Evolutionary conservation across 2,113 vertebrate species (phyloP).

Genomic region (Mustelus asterias): DNA sequence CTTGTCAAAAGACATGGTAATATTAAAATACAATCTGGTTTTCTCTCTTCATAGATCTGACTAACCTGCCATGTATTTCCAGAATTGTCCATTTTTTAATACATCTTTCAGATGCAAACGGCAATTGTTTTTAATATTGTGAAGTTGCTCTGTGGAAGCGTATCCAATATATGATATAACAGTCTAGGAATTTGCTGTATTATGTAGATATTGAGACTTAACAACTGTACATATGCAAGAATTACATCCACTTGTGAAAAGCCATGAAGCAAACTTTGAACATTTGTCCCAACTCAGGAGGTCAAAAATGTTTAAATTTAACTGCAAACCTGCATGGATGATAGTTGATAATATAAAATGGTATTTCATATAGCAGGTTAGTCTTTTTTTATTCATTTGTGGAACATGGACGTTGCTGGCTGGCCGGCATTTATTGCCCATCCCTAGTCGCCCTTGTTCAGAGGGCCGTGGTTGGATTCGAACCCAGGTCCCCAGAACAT

Average conservation of each 20-base stretch:
- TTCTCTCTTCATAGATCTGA: background rate
- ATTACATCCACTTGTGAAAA: background rate
- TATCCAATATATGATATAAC: background rate
- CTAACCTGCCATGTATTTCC: background rate
- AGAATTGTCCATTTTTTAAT: background rate
- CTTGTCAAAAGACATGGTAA: background rate
- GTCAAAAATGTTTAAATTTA: background rate
- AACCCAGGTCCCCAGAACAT: too few species aligned
- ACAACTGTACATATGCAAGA: background rate
- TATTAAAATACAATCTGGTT: background rate
- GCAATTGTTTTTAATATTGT: background rate
- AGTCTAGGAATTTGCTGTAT: background rate
- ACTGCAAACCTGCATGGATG: background rate
- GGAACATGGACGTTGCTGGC: too few species aligned
- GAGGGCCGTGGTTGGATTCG: too few species aligned
- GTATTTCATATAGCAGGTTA: background rate
- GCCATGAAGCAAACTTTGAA: background rate
- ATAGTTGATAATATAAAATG: background rate
- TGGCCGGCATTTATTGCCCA: too few species aligned
- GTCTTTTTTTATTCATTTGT: too few species aligned
- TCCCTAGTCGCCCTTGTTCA: too few species aligned
- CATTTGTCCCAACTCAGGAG: background rate
- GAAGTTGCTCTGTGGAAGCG: background rate
- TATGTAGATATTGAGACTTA: background rate
- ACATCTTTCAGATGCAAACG: background rate